Evolutionary conservation across 1,140 invertebrate genomes (phyloP), one percentile per base, ranked within the genome.

Genomic region (Leptopilina boulardi): DNA sequence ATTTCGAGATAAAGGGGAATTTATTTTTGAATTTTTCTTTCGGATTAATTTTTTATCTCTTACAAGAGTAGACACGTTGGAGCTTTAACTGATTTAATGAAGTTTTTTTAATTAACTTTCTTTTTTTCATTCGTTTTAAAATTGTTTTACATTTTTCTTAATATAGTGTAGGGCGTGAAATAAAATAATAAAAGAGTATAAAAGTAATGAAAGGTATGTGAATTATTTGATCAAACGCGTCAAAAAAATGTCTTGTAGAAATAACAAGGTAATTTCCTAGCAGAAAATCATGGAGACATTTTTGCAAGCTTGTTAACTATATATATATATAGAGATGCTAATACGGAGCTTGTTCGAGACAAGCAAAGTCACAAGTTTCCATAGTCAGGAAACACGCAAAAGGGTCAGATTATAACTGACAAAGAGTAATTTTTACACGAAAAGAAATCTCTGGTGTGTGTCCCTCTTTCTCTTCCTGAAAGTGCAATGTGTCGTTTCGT

Each of bases 401-500:
- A 13, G 21, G 9, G 56, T 26, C 19, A 66, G 59, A 30, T 66
- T 66, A 38, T 38, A 23, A 59, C 56, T 30, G 59, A 66, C 23
- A 66, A 30, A 30, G 59, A 66, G 59, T 66, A 66, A 66, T 30
- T 66, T 66, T 66, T 66, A 30, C 59, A 34, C 13, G 59, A 66
- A 66, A 30, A 30, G 15, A n/a, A 66, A 66, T 21, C 54, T 11
- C 21, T 56, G 54, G n/a, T n/a, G n/a, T n/a, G n/a, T n/a, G n/a
- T n/a, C 26, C 26, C 34, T 38, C 8, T 38, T 9, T 38, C 8
- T 2, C 34, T 66, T 23, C 23, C 6, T 30, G 10, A 13, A 26
- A 66, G 15, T 23, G 30, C 34, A 38, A 8, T 38, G 26, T 66
- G 70, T 75, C 15, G 30, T 78, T 41, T 70, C 8, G 30, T 47